Evolutionary conservation across 2,888 invertebrate genomes (phyloP), one percentile per base, ranked within the genome.

Genomic region (Drosophila ezoana): DNA sequence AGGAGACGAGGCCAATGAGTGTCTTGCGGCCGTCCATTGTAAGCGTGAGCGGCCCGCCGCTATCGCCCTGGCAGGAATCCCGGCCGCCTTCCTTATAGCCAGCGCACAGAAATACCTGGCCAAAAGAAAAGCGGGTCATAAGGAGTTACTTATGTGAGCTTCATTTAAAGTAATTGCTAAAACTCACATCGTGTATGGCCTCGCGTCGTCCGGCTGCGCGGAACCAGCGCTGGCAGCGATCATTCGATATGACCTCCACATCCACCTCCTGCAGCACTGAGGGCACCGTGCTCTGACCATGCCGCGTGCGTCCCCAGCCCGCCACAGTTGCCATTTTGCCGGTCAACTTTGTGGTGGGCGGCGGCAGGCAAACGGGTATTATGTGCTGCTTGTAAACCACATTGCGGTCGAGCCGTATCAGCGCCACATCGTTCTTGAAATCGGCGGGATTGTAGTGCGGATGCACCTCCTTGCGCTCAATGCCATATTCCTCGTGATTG

Each of bases 321-420:
- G 96, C 97, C 0, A 98, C 98, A 0, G 98, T 98, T 44, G 97
- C 98, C 93, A 96, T 96, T 89, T 96, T 96, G 1, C 98, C 98
- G 0, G 96, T 95, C 18, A 98, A 91, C 90, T 97, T 97, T 72
- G 96, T 93, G 90, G 94, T 94, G 79, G 94, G 95, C 63, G 95
- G 95, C 16, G 98, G 98, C 41, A 98, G 93, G 90, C 98, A 98
- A 8, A 98, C 98, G 1, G 98, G 98, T 47, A 98, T 93, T 72
- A 98, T 98, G 91, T 98, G 98, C 84, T 98, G 97, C 86, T 97
- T 97, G 91, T 97, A 98, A 16, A 95, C 94, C 3, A 98, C 98
- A 28, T 95, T 95, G 54, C 96, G 93, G 72, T 97, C 97, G 23
- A 97, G 92, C 79, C 96, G 96, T 0, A 97, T 95, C 10, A 97